phyloP scores from a whole-genome alignment of 30 jellyfish, hydroid and myxozoan species.

The Hydra vulgaris region DNA sequence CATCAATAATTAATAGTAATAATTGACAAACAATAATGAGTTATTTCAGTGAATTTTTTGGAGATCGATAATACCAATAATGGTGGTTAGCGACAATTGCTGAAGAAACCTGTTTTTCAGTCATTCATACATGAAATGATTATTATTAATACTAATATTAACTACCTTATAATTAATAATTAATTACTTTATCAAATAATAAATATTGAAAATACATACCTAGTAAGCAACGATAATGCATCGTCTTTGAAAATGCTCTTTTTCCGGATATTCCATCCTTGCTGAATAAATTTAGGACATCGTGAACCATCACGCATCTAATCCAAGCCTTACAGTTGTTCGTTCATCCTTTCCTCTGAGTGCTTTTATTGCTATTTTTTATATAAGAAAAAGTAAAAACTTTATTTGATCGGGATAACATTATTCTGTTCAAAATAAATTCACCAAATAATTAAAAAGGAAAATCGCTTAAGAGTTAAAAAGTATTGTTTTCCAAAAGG shows the following conservation, averaged over 20 bases:
- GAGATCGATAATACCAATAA: not conserved
- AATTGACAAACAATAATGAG: not conserved
- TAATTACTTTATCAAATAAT: no score
- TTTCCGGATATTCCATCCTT: not conserved
- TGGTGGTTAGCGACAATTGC: not conserved
- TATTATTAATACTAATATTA: no score
- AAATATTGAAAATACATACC: not conserved
- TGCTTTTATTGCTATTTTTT: not conserved
- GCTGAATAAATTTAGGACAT: not conserved
- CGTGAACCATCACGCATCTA: not conserved
- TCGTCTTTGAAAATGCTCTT: constrained; percentile 3
- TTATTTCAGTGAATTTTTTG: not conserved
- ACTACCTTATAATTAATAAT: not conserved
- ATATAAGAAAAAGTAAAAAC: not conserved
- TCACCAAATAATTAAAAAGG: not conserved
- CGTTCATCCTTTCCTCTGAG: constrained; percentile 8
- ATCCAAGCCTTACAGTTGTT: constrained; percentile 14
- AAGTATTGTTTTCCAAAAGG: no score
- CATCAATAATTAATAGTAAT: not conserved
- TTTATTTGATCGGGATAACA: not conserved
- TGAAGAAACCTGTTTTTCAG: not conserved
- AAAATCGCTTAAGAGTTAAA: no score
- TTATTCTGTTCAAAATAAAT: not conserved
- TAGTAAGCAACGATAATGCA: not conserved
- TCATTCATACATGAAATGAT: not conserved